Evolutionary conservation across 2,113 vertebrate species (phyloP).

Genomic region (Abramis brama): DNA sequence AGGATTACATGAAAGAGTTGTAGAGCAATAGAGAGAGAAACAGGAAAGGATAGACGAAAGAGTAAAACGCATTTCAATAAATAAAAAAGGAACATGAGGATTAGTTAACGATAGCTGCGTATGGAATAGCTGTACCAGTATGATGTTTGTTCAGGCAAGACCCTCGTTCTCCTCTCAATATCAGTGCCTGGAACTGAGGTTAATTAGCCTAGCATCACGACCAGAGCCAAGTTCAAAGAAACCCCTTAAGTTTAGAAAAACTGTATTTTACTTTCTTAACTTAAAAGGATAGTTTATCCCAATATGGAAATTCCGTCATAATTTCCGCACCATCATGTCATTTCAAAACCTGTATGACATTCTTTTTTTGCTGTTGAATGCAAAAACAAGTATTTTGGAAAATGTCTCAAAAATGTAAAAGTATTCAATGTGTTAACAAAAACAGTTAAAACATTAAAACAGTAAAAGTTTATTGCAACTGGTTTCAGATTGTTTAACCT

Average conservation of each 20-base stretch:
- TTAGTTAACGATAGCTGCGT: slow-evolving; percentile 16
- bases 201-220: slow-evolving; percentile 46
- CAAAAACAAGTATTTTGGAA: background rate
- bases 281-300: background rate
- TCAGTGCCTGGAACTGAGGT: slow-evolving; percentile 40
- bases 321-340: background rate
- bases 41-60: background rate
- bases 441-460: no score
- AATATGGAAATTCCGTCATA: background rate
- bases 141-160: slow-evolving; percentile 18
- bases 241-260: background rate
- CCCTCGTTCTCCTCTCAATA: background rate
- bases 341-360: background rate
- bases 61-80: slow-evolving; percentile 16
- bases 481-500: background rate
- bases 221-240: background rate
- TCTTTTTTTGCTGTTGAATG: background rate
- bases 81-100: slow-evolving; percentile 37
- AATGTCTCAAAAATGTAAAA: no score
- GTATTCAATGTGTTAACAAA: no score
- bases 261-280: background rate
- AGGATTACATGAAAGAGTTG: slow-evolving; percentile 26
- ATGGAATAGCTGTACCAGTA: slow-evolving; percentile 35
- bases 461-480: background rate
- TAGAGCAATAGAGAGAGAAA: background rate